Conservation (phyloP, 2,113 vertebrate genomes). For the Atherinomorus stipes region DNA sequence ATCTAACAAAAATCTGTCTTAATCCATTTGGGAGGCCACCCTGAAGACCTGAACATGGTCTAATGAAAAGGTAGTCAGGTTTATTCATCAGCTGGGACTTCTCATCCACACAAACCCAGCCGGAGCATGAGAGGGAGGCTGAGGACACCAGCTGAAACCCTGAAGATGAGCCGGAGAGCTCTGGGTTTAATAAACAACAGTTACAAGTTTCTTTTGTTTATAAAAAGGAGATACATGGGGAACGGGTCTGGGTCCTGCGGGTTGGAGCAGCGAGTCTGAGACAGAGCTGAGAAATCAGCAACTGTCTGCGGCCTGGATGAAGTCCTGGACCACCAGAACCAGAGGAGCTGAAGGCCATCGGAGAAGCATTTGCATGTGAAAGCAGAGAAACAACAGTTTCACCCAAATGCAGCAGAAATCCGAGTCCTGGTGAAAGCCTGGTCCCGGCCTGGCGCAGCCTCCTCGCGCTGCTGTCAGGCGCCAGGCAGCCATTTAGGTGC, state of each 20-base stretch:
- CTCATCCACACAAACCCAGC: conserved; percentile 67
- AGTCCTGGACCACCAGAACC: not conserved
- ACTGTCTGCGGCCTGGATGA: too few species aligned
- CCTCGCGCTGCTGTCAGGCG: conserved; percentile 63
- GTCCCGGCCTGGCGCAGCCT: conserved; percentile 33
- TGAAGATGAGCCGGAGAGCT: not conserved
- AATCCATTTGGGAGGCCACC: conserved; percentile 20
- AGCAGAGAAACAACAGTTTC: conserved; percentile 16
- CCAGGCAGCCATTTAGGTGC: conserved; percentile 87
- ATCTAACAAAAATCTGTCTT: too few species aligned
- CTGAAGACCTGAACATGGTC: conserved; percentile 26
- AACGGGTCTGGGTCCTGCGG: too few species aligned
- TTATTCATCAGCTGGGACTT: conserved; percentile 63
- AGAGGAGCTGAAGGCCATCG: conserved; percentile 2
- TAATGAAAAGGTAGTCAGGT: conserved; percentile 14
- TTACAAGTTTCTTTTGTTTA: too few species aligned
- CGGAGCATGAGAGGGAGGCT: too few species aligned
- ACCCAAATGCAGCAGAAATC: conserved; percentile 17
- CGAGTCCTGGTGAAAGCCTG: too few species aligned
- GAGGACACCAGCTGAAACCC: not conserved
- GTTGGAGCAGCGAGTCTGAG: too few species aligned
- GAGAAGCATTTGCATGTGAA: conserved; percentile 45
- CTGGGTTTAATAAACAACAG: not conserved
- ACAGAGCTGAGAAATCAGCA: too few species aligned
- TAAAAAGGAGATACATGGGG: too few species aligned